phyloP scores from a whole-genome alignment of 2,888 invertebrate species.

The Dynastes grantii region DNA sequence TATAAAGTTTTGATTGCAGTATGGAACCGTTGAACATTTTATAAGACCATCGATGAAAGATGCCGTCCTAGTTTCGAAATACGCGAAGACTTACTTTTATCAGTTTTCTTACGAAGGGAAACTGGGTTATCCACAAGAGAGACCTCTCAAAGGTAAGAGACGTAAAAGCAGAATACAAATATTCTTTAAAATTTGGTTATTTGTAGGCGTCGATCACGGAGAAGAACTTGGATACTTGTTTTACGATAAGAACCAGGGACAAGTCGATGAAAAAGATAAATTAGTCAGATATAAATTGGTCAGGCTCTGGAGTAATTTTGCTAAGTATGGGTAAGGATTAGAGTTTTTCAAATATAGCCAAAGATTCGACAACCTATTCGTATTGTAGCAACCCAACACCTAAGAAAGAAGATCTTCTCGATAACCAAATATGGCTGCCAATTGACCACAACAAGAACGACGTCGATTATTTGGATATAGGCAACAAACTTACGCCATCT shows the following conservation, averaged over 20 bases:
- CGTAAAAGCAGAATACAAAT: neutral
- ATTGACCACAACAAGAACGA: constrained; percentile 29
- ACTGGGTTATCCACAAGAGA: constrained; percentile 41
- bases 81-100: constrained; percentile 49
- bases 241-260: constrained; percentile 2
- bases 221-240: constrained; percentile 46
- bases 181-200: neutral
- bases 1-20: constrained; percentile 23
- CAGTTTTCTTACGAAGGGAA: constrained; percentile 52
- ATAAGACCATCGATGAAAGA: constrained; percentile 51
- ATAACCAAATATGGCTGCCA: constrained; percentile 52
- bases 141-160: constrained; percentile 25
- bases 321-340: constrained; percentile 23
- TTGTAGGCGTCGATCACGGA: constrained; percentile 36
- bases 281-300: constrained; percentile 25
- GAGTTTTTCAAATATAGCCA: neutral
- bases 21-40: constrained; percentile 51
- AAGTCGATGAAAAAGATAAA: constrained; percentile 11
- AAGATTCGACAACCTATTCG: neutral
- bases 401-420: constrained; percentile 44
- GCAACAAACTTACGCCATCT: constrained; percentile 31
- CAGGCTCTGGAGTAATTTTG: constrained; percentile 44
- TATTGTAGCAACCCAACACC: constrained; percentile 54
- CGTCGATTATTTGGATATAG: constrained; percentile 52
- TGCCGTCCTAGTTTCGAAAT: constrained; percentile 39